Percentiles rank a stretch among this genome's conserved stretches.
phyloP scores from a whole-genome alignment of 2,888 invertebrate genomes.

The Trachelus tabidus region DNA sequence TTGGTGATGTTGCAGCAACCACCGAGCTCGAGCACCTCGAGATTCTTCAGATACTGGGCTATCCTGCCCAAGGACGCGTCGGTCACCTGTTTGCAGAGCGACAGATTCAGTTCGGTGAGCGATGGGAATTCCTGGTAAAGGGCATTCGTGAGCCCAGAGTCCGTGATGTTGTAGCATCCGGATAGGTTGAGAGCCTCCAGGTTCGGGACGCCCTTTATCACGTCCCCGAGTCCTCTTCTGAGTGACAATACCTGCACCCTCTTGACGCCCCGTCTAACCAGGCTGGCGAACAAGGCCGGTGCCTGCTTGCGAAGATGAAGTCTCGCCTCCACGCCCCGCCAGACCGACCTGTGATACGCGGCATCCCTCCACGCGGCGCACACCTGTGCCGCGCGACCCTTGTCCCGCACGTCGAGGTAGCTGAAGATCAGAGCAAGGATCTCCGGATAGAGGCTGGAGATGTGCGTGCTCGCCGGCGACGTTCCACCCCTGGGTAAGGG shows the following conservation, averaged over 20 bases:
- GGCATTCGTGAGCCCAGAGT: conserved; percentile 85
- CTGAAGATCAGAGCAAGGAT: conserved; percentile 92
- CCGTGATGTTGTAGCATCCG: conserved; percentile 94
- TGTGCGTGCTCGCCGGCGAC: conserved; percentile 69
- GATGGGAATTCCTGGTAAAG: conserved; percentile 82
- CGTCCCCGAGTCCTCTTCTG: conserved; percentile 83
- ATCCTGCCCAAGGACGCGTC: conserved; percentile 88
- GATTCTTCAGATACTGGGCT: conserved; percentile 84
- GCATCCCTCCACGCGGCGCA: conserved; percentile 92
- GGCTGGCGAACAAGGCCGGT: conserved; percentile 85
- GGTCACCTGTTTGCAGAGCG: conserved; percentile 95
- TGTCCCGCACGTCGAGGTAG: conserved; percentile 87
- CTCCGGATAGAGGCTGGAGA: conserved; percentile 91
- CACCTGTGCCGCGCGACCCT: conserved; percentile 91
- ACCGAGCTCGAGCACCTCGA: conserved; percentile 89
- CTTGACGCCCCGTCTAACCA: conserved; percentile 88
- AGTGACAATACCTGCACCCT: conserved; percentile 90
- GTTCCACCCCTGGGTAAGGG: conserved; percentile 70
- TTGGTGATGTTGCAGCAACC: conserved; percentile 94
- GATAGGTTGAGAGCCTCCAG: conserved; percentile 89
- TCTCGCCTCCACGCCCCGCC: conserved; percentile 94
- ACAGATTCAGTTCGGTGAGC: conserved; percentile 85
- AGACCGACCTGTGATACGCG: conserved; percentile 90
- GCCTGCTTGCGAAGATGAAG: conserved; percentile 87
- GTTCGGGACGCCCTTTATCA: conserved; percentile 86